Evolutionary conservation across 1,140 invertebrate species (phyloP).

Genomic region (Protaetia brevitarsis): DNA sequence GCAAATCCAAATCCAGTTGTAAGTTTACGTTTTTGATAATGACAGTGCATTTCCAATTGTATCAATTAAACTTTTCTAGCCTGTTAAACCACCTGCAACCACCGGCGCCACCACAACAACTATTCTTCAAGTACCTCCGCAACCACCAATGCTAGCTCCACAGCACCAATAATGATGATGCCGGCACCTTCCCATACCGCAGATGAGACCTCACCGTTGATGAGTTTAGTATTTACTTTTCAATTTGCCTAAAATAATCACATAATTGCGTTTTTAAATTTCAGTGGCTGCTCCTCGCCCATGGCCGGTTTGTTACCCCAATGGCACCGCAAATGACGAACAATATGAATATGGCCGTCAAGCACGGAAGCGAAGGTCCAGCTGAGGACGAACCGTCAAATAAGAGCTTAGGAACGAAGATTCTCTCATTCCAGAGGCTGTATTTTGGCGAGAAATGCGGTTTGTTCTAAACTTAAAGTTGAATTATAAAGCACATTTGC

Average conservation of each 20-base stretch:
- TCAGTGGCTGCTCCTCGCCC: constrained; percentile 51
- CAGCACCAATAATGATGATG: constrained; percentile 67
- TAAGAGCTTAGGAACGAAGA: constrained; percentile 91
- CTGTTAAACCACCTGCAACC: constrained; percentile 44
- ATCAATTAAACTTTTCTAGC: too few relatives aligned
- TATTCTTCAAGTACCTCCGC: constrained; percentile 53
- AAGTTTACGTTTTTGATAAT: constrained; percentile 28
- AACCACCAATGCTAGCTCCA: constrained; percentile 54
- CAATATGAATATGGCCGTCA: constrained; percentile 50
- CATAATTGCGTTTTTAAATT: constrained; percentile 28
- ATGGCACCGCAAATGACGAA: constrained; percentile 48
- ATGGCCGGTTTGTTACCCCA: constrained; percentile 50
- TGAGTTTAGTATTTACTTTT: constrained; percentile 52
- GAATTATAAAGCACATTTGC: constrained; percentile 2
- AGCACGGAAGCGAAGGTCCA: constrained; percentile 50
- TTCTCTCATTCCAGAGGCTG: constrained; percentile 81
- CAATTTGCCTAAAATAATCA: background rate
- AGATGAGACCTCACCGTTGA: constrained; percentile 61
- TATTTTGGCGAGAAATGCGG: constrained; percentile 69
- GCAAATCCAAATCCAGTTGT: constrained; percentile 43
- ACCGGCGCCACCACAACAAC: constrained; percentile 52
- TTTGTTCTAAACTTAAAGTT: constrained; percentile 23
- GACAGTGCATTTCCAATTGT: too few relatives aligned
- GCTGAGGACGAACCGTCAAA: constrained; percentile 79
- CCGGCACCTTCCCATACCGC: constrained; percentile 58